These are phyloP conservation scores for Hexactinellida sp. DNA, from an alignment of 37 sponge, comb jelly and placozoan species.

Conservation along the genomic window DNA sequence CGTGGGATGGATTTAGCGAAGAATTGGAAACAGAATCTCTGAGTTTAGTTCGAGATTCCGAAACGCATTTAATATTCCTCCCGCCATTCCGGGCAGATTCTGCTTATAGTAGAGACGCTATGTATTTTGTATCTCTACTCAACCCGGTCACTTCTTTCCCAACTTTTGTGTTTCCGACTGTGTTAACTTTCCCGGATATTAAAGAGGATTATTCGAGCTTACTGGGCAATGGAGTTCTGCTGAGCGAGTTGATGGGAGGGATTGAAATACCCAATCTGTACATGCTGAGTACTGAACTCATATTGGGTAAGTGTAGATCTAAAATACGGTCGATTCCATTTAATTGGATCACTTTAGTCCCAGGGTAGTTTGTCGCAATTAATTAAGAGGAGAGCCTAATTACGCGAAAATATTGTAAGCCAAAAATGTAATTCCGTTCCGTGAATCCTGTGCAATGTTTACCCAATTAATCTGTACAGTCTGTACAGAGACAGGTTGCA, in stretches of 20 bases:
- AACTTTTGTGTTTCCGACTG: not conserved
- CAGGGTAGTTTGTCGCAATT: no score
- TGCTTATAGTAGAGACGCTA: not conserved
- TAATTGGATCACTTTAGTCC: not conserved
- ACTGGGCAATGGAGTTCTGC: not conserved
- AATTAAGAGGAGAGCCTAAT: no score
- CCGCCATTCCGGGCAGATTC: not conserved
- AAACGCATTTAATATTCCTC: not conserved
- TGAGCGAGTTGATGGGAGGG: not conserved
- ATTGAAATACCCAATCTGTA: not conserved
- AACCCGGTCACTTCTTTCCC: constrained; percentile 10
- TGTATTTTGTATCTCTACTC: not conserved
- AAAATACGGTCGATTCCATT: not conserved
- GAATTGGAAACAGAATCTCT: constrained; percentile 13
- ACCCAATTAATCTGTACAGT: no score
- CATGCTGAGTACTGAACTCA: not conserved
- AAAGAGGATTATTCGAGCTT: not conserved
- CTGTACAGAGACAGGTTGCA: no score
- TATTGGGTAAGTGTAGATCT: not conserved
- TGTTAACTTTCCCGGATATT: not conserved
- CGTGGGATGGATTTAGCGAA: constrained; percentile 70
- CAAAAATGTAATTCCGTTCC: no score
- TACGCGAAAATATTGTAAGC: no score
- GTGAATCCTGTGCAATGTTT: no score
- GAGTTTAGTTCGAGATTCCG: not conserved